Percentiles rank a stretch among this genome's conserved stretches.
Evolutionary conservation across 2,113 vertebrate species (phyloP).

Genomic region (Petromus typicus): DNA sequence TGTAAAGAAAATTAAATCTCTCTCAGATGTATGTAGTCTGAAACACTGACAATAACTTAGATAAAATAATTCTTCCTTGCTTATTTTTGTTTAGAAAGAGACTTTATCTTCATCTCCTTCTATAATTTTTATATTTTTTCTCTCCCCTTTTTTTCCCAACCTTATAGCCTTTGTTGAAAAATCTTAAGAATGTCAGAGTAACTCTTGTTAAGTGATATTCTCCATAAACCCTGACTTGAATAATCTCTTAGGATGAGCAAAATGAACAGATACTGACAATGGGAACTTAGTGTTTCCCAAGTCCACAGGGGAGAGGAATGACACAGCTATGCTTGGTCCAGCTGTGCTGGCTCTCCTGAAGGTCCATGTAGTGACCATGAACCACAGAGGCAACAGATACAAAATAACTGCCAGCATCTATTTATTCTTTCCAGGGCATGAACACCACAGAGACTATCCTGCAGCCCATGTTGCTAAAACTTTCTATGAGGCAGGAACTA

Average conservation of each 20-base stretch:
- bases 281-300: neutral
- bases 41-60: neutral
- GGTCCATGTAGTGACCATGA: neutral
- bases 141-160: neutral
- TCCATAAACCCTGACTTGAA: neutral
- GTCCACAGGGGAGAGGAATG: neutral
- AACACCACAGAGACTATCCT: neutral
- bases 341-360: neutral
- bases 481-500: neutral
- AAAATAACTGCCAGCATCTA: neutral
- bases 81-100: neutral
- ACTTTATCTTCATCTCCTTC: neutral
- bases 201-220: neutral
- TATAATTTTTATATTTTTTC: neutral
- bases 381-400: accelerated
- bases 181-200: neutral
- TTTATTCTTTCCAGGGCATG: neutral
- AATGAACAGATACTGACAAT: neutral
- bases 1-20: constrained; percentile 38
- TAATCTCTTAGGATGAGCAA: neutral
- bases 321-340: neutral
- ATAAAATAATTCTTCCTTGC: neutral
- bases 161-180: neutral
- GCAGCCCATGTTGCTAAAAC: accelerated
- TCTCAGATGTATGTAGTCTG: neutral